These are phyloP conservation scores for Paracanthobrama guichenoti DNA, from an alignment of 2,113 vertebrate species.

Conservation along the genomic window DNA sequence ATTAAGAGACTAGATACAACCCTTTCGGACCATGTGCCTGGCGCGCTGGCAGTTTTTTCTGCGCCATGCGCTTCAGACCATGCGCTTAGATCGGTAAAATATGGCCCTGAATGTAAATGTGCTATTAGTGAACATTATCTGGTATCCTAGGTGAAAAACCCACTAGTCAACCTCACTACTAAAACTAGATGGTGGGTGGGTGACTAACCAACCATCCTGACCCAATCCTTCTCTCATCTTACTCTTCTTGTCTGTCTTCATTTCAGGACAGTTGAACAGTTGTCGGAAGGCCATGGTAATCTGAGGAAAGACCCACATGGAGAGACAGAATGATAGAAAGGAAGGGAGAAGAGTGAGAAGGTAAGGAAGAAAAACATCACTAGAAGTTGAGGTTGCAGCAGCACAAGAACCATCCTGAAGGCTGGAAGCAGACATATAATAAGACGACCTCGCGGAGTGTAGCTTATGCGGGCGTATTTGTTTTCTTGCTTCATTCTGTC, in stretches of 20 bases:
- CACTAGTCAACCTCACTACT: not conserved
- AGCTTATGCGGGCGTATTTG: not conserved
- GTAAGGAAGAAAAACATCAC: not conserved
- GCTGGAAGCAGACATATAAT: conserved; percentile 3
- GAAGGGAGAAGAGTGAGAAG: not conserved
- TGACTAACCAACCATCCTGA: not conserved
- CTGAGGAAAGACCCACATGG: not conserved
- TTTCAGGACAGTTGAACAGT: not conserved
- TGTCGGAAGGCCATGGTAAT: not conserved
- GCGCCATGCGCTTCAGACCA: too few relatives aligned
- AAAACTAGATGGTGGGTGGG: not conserved
- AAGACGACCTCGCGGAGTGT: not conserved
- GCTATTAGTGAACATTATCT: not conserved
- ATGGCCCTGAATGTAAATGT: not conserved
- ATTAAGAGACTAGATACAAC: too few relatives aligned
- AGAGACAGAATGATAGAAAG: not conserved
- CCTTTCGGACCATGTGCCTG: too few relatives aligned
- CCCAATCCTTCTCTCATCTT: not conserved
- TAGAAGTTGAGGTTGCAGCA: not conserved
- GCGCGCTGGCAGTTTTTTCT: too few relatives aligned
- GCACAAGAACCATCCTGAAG: conserved; percentile 18
- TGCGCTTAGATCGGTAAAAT: too few relatives aligned
- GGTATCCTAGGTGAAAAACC: not conserved
- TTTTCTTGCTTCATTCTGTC: conserved; percentile 14
- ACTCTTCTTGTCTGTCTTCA: not conserved